A percentile compares a stretch with the other conserved stretches of the same genome.
These are phyloP conservation scores for Microplitis deprimator DNA, from an alignment of 2,888 invertebrate genomes.

Conservation along the genomic window DNA sequence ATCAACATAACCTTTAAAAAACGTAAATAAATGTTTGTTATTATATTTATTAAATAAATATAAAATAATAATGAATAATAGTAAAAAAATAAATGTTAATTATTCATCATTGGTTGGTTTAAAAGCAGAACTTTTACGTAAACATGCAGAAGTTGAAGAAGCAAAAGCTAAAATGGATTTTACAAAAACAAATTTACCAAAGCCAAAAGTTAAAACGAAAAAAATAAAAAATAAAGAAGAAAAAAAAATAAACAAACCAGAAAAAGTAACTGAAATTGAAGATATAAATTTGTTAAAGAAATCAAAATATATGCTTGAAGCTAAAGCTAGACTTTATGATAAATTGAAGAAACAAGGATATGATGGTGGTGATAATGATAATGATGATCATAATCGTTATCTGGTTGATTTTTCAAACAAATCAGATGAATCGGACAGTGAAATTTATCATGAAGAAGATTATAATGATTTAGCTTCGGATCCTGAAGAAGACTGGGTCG, in stretches of 20 bases:
- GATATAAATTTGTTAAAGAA: conserved; percentile 60
- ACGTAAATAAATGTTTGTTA: background rate
- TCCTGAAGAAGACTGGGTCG: conserved; percentile 79
- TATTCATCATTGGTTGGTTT: conserved; percentile 78
- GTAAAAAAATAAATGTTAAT: conserved; percentile 66
- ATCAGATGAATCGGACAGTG: conserved; percentile 52
- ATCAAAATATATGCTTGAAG: conserved; percentile 70
- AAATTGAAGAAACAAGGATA: conserved; percentile 59
- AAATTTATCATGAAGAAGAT: conserved; percentile 52
- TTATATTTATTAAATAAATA: background rate
- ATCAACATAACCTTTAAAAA: background rate
- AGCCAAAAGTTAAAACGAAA: conserved; percentile 46
- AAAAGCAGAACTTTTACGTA: conserved; percentile 90
- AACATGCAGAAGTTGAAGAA: conserved; percentile 86
- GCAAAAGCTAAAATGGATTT: conserved; percentile 76
- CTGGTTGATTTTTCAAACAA: conserved; percentile 67
- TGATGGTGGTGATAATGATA: conserved; percentile 56
- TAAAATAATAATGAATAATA: conserved; percentile 57
- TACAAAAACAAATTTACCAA: conserved; percentile 65
- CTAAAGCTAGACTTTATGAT: conserved; percentile 65
- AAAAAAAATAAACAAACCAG: conserved; percentile 64
- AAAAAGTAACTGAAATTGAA: conserved; percentile 58
- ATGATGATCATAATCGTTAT: conserved; percentile 58
- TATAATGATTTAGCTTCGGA: conserved; percentile 56
- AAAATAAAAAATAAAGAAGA: conserved; percentile 65